Evolutionary conservation across 2,113 vertebrate species (phyloP).

Genomic region (Felis catus): F.catus_Fca126_mat1.0 CM031421.1:4083501-4084000

Average conservation of each 20-base stretch:
- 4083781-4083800: conserved; percentile 99
- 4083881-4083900: conserved; percentile 99
- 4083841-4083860: conserved; percentile 99
- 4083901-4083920: conserved; percentile 99
- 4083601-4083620: not conserved
- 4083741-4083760: conserved; percentile 97
- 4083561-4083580: not conserved
- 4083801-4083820: conserved; percentile 99
- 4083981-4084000: conserved; percentile 92
- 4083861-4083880: conserved; percentile 99
- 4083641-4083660: conserved; percentile 82
- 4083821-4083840: conserved; percentile 99
- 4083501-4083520: not conserved
- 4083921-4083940: conserved; percentile 99
- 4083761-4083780: conserved; percentile 97
- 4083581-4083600: not conserved
- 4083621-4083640: conserved; percentile 71
- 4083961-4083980: conserved; percentile 99
- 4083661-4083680: conserved; percentile 92
- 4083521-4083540: not conserved
- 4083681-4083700: conserved; percentile 99
- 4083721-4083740: conserved; percentile 98
- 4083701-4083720: conserved; percentile 99
- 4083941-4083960: conserved; percentile 98
- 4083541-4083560: not conserved